Percentiles rank a stretch among this genome's conserved stretches.
Conservation (phyloP, 2,797 vertebrate species). For the Xerus rutilus region DNA sequence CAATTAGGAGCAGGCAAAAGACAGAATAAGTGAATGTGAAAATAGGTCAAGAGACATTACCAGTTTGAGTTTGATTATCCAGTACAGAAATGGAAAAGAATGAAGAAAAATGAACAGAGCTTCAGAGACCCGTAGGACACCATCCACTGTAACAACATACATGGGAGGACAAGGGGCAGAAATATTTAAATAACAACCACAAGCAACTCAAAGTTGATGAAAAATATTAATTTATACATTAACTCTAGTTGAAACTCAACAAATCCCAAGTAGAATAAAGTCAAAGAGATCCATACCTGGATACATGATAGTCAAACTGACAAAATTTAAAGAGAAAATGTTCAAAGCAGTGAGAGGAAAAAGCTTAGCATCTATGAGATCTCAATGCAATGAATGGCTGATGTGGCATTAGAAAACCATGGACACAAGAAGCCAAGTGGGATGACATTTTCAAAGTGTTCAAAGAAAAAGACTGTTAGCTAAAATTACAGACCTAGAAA, state of each 20-base stretch:
- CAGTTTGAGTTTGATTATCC: neutral
- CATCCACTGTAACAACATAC: neutral
- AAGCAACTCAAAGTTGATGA: neutral
- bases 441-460: neutral
- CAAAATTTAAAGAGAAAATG: neutral
- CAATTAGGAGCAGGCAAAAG: neutral
- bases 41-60: neutral
- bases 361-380: neutral
- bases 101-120: conserved; percentile 14
- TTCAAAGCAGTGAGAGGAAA: neutral
- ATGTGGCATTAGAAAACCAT: neutral
- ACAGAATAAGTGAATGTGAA: neutral
- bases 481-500: neutral
- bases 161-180: neutral
- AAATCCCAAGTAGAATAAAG: neutral
- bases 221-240: conserved; percentile 34
- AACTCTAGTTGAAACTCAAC: neutral
- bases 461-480: neutral
- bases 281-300: neutral
- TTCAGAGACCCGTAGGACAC: neutral
- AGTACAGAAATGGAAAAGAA: neutral
- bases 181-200: neutral
- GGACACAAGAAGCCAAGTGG: neutral
- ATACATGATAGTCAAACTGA: neutral
- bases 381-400: neutral